Percentiles rank a stretch among this genome's conserved stretches.
Evolutionary conservation across 2,888 invertebrate species (phyloP).

Genomic region (Stegana nigrithorax): DNA sequence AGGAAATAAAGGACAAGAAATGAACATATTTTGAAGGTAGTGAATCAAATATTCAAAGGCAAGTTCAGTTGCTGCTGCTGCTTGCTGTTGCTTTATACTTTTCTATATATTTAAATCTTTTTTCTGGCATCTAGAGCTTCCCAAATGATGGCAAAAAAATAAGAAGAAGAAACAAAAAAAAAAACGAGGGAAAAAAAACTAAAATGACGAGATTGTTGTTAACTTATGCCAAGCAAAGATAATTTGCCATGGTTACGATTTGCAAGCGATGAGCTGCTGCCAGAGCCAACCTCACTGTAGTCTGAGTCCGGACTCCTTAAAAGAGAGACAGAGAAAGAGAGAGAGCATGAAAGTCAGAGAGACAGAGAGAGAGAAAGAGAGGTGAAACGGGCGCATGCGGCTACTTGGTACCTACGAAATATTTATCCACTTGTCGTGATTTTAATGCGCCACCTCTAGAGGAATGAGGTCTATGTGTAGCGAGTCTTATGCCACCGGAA

Average conservation of each 20-base stretch:
- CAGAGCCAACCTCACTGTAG: not conserved
- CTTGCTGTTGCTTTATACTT: not conserved
- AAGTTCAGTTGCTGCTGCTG: not conserved
- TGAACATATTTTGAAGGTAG: not conserved
- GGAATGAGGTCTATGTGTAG: too few relatives aligned
- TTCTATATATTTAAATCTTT: not conserved
- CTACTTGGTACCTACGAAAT: constrained; percentile 32
- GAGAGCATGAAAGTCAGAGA: not conserved
- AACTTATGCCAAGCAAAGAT: constrained; percentile 57
- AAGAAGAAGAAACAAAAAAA: not conserved
- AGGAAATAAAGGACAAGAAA: not conserved
- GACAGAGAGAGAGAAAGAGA: not conserved
- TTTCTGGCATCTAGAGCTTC: not conserved
- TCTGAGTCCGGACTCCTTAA: not conserved
- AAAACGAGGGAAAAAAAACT: not conserved
- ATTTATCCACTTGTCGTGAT: constrained; percentile 59
- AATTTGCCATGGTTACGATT: constrained; percentile 54
- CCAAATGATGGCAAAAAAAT: not conserved
- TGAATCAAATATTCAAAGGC: not conserved
- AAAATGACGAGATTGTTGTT: constrained; percentile 43
- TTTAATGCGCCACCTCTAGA: too few relatives aligned
- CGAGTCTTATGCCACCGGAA: not conserved
- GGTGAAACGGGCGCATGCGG: too few relatives aligned
- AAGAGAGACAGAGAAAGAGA: not conserved
- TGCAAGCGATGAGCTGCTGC: not conserved